Percentiles rank a stretch among this genome's conserved stretches.
Evolutionary conservation across 2,113 vertebrate genomes (phyloP).

Genomic region (Podarcis muralis): DNA sequence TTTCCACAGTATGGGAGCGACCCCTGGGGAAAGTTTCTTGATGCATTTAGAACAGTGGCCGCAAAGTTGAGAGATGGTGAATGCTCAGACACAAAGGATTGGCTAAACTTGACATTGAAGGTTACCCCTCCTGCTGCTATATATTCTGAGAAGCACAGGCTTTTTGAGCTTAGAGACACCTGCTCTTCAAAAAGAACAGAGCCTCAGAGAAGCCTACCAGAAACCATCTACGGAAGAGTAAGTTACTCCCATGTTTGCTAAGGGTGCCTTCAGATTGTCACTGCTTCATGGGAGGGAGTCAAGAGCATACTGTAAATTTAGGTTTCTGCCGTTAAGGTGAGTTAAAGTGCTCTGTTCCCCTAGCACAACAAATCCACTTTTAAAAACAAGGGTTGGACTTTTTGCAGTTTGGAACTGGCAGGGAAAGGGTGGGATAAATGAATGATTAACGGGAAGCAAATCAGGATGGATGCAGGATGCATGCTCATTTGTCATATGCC

Average conservation of each 20-base stretch:
- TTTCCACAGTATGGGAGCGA: background rate
- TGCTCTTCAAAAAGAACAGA: background rate
- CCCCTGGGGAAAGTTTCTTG: background rate
- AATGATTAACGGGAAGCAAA: too few species aligned
- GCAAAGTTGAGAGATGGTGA: background rate
- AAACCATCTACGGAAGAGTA: background rate
- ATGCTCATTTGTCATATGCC: too few species aligned
- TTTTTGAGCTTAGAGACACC: background rate
- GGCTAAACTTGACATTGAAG: background rate
- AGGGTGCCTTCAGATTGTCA: too few species aligned
- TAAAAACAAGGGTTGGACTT: too few species aligned
- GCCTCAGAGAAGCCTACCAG: background rate
- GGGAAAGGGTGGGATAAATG: too few species aligned
- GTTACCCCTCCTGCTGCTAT: background rate
- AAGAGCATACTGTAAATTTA: too few species aligned
- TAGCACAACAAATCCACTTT: too few species aligned
- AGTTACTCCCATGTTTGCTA: background rate
- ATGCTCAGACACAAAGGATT: background rate
- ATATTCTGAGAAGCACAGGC: background rate
- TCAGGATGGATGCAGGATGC: too few species aligned
- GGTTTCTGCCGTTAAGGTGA: too few species aligned
- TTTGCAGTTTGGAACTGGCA: too few species aligned
- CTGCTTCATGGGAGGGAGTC: too few species aligned
- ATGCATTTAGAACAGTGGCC: background rate
- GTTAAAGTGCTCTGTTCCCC: too few species aligned